These are phyloP conservation scores for Neosilurus hyrtlii DNA, from an alignment of 2,797 vertebrate species.

Conservation along the genomic window DNA sequence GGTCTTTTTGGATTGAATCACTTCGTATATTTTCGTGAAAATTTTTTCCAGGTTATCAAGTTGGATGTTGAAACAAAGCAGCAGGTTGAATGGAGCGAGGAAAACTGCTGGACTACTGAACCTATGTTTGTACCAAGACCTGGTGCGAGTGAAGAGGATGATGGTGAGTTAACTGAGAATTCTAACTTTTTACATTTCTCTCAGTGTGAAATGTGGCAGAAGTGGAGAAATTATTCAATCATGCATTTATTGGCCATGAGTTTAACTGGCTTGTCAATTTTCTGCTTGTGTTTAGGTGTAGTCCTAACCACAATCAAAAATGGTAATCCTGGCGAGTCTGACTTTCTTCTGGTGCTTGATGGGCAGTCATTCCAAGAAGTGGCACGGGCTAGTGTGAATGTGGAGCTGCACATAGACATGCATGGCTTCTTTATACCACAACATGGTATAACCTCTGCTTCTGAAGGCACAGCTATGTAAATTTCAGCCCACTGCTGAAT, in stretches of 20 bases:
- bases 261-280: not conserved
- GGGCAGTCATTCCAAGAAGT: constrained; percentile 85
- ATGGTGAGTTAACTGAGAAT: constrained; percentile 72
- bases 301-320: constrained; percentile 77
- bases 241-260: no score
- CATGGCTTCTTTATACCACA: constrained; percentile 86
- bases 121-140: constrained; percentile 83
- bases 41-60: constrained; percentile 76
- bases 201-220: not conserved
- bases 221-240: not conserved
- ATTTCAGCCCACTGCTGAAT: not conserved
- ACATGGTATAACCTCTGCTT: constrained; percentile 4
- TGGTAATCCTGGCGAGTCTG: constrained; percentile 67
- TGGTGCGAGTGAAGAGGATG: constrained; percentile 82
- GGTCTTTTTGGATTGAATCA: not conserved
- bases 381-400: constrained; percentile 76
- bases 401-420: constrained; percentile 80
- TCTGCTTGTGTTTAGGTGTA: constrained; percentile 72
- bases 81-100: constrained; percentile 74
- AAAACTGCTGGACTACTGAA: constrained; percentile 81
- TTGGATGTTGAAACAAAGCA: constrained; percentile 80
- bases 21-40: not conserved
- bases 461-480: not conserved
- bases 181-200: not conserved
- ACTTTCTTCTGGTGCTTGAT: constrained; percentile 86